Base-by-base conservation (phyloP, 2,888 invertebrate genomes). In the Drosophila anomelani region DNA sequence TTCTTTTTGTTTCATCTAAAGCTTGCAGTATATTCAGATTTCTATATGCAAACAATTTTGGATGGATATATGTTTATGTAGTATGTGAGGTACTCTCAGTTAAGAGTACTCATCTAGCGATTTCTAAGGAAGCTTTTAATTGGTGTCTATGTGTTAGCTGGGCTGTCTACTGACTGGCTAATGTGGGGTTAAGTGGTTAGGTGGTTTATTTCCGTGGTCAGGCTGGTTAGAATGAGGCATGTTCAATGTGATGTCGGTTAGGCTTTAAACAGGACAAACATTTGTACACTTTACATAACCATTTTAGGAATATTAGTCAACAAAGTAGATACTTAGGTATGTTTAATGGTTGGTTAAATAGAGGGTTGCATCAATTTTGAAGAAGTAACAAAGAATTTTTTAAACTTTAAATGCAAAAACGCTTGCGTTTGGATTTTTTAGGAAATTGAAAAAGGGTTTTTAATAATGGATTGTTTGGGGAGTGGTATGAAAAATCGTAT, bases 101-200 rank as follows among this genome's bases (percentile, higher is more conserved):
- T 41, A 56, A 76, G 53, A 57, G 78, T 76, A 78, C 76, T 76
- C 38, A 57, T 69, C 81, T 87, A 63, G 81, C 76, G 64, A 58
- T 32, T 53, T 75, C 77, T 81, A 85, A 87, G 77, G 77, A 87
- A 85, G 85, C 82, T 44, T 63, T 87, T 68, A 79, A 68, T 64
- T 47, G 36, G 78, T 70, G 51, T 76, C 62, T 63, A 76, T 34
- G 55, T 58, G 71, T 76, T 63, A 58, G 56, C 57, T 57, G 60
- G 59, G 20, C 46, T 26, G 46, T 55, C 59, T 75, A 75, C 59
- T 53, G 59, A 54, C 51, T 57, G 55, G 56, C 26, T 72, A 17
- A 53, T 56, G 41, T 71, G 53, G 38, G 39, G 61, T 54, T 72
- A 54, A 41, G 41, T n/a, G 47, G 32, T 26, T 36, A n/a, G n/a